Evolutionary conservation across 2,888 invertebrate species (phyloP), one percentile per base, ranked within the genome.

Genomic region (Coelogynopora nodosa): DNA sequence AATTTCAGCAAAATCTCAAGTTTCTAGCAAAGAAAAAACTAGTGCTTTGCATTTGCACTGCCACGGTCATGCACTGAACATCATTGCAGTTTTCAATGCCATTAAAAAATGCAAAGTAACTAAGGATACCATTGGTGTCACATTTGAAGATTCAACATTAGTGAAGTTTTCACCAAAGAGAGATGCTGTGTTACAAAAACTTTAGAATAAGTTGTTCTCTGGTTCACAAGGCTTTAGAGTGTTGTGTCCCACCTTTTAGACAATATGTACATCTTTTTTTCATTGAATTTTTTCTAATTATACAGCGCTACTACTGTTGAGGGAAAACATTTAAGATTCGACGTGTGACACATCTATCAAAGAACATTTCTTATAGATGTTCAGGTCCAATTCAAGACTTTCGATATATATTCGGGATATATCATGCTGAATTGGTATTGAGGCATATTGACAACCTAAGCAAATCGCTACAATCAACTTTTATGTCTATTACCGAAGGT

Each of bases 351-450:
- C 74, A 74, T n/a, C 74, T 74, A 74, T 23, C 74, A 74, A 13
- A 49, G 49, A 5, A 49, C 49, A 18, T 49, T 10, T 49, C 49
- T n/a, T n/a, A 74, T 74, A n/a, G 23, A 26, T 74, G 74, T 74
- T 74, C 74, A 74, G 74, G 18, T 23, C 74, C 74, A 74, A 74
- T 74, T 74, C 74, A 74, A 74, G 27, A 74, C 74, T 10, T 74
- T 74, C 27, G 74, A 74, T 23, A n/a, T 74, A 10, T 23, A n/a
- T 74, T 74, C 74, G 74, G 74, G 5, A 26, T 74, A 26, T 26
- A 74, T 74, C 23, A n/a, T 13, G 74, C 74, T 74, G 74, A 74
- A 74, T 23, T 74, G 74, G 74, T 74, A 74, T 74, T 74, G 74
- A 74, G 74, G 18, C 74, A 74, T 74, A 74, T 5, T 23, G 23